Evolutionary conservation across 2,888 invertebrate genomes (phyloP).

Genomic region (Nomada goodeniana): DNA sequence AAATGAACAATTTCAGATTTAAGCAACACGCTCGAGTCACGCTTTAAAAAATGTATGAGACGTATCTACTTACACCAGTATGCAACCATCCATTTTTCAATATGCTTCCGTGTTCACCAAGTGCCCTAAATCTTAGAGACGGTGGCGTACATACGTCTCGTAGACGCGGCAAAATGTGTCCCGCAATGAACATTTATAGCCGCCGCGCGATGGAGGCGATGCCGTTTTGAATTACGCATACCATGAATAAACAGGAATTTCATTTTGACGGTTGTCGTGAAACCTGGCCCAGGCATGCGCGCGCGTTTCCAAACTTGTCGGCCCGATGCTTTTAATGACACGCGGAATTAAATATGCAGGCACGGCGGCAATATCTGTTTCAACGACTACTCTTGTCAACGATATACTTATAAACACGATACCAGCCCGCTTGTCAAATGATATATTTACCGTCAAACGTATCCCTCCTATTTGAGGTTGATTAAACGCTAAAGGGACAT

Average conservation of each 20-base stretch:
- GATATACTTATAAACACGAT: conserved; percentile 26
- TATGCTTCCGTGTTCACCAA: not conserved
- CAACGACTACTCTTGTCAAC: conserved; percentile 19
- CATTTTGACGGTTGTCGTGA: conserved; percentile 64
- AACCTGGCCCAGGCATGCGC: conserved; percentile 30
- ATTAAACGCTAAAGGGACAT: conserved; percentile 52
- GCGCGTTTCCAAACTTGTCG: conserved; percentile 39
- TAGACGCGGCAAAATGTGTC: conserved; percentile 26
- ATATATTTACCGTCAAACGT: conserved; percentile 51
- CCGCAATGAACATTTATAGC: conserved; percentile 42
- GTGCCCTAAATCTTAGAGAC: not conserved
- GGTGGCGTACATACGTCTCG: not conserved
- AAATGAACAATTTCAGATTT: no score
- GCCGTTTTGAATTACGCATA: conserved; percentile 59
- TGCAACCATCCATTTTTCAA: not conserved
- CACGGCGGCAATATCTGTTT: conserved; percentile 36
- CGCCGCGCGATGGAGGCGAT: conserved; percentile 25
- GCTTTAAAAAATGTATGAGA: no score
- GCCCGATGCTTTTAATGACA: conserved; percentile 62
- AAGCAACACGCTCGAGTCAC: no score
- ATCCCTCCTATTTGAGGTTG: conserved; percentile 26
- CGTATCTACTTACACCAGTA: not conserved
- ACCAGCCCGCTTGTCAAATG: conserved; percentile 15
- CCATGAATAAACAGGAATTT: conserved; percentile 65
- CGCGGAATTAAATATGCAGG: conserved; percentile 60